Evolutionary conservation across 1,140 invertebrate genomes (phyloP).

Genomic region (Drosophila malerkotliana): DNA sequence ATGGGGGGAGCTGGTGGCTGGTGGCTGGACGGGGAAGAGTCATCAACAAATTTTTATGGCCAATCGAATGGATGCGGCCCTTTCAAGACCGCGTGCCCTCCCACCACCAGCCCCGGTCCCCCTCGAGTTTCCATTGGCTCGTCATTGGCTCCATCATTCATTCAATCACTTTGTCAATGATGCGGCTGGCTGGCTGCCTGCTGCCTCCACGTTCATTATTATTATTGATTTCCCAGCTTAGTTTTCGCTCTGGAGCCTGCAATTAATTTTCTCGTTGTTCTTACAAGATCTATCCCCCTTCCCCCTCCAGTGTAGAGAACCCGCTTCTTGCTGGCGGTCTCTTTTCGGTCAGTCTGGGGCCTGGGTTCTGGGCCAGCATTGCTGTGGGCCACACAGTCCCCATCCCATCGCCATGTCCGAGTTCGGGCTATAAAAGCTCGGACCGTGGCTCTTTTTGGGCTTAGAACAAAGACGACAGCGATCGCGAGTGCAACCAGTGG

Average conservation of each 20-base stretch:
- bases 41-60: slow-evolving; percentile 75
- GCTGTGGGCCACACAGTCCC: slow-evolving; percentile 36
- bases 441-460: slow-evolving; percentile 50
- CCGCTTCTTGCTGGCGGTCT: slow-evolving; percentile 30
- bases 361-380: slow-evolving; percentile 45
- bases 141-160: slow-evolving; percentile 61
- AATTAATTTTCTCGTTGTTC: slow-evolving; percentile 78
- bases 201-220: slow-evolving; percentile 68
- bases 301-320: slow-evolving; percentile 15
- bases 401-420: background rate
- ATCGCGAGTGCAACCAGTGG: slow-evolving; percentile 38
- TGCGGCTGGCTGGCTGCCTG: slow-evolving; percentile 48
- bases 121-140: background rate
- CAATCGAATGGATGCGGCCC: slow-evolving; percentile 59
- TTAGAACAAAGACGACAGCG: slow-evolving; percentile 75
- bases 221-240: slow-evolving; percentile 81
- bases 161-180: slow-evolving; percentile 82
- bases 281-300: slow-evolving; percentile 6
- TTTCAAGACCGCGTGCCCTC: slow-evolving; percentile 28
- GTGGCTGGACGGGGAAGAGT: slow-evolving; percentile 31
- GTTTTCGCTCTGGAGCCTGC: slow-evolving; percentile 66
- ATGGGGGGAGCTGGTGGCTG: background rate
- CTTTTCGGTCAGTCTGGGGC: background rate
- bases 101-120: background rate
- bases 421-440: slow-evolving; percentile 66